phyloP scores from a whole-genome alignment of 2,113 vertebrate genomes.

The Clarias batrachus region DNA sequence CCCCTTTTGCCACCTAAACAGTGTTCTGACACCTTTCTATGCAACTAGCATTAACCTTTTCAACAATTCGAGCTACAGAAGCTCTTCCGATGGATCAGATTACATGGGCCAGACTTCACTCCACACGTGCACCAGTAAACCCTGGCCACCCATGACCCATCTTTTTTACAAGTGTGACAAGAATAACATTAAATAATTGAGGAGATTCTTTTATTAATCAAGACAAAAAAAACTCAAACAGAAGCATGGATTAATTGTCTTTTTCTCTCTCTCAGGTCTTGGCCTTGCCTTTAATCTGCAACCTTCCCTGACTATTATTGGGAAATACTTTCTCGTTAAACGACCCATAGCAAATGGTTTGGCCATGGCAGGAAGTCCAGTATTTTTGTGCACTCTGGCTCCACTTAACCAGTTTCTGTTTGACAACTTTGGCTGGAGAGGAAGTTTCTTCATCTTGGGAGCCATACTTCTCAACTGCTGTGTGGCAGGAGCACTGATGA shows the following conservation, averaged over 20 bases:
- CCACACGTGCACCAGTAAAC: too few species aligned
- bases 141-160: not conserved
- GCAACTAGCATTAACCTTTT: too few species aligned
- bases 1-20: not conserved
- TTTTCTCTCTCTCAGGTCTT: slow-evolving; percentile 74
- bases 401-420: slow-evolving; percentile 95
- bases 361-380: slow-evolving; percentile 96
- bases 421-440: slow-evolving; percentile 90
- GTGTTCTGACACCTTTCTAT: too few species aligned
- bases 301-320: slow-evolving; percentile 94
- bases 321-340: slow-evolving; percentile 91
- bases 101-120: too few species aligned
- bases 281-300: slow-evolving; percentile 97
- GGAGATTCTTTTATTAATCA: not conserved
- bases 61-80: too few species aligned
- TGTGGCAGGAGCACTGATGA: slow-evolving; percentile 92
- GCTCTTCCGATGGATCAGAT: too few species aligned
- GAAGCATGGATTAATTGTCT: not conserved
- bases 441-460: slow-evolving; percentile 92
- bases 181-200: not conserved
- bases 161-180: not conserved
- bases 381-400: slow-evolving; percentile 91
- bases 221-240: not conserved
- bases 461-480: slow-evolving; percentile 90
- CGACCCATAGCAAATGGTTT: slow-evolving; percentile 92